These are phyloP conservation scores for Odontomyia ornata DNA, from an alignment of 2,888 invertebrate genomes.

Conservation along the genomic window DNA sequence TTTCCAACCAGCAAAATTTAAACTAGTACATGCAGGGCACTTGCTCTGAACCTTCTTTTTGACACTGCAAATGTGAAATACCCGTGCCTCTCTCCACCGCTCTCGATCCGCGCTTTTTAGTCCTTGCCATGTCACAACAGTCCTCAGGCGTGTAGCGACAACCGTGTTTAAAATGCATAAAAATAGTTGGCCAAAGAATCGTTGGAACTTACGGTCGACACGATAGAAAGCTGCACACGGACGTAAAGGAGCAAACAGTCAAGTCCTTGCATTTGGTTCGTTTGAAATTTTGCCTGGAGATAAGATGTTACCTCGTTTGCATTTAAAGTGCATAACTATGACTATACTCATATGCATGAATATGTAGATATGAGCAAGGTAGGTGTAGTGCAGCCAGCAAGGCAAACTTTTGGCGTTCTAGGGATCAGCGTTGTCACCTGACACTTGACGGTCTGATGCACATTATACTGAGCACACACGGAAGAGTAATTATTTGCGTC, in stretches of 20 bases:
- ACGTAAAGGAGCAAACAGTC: not conserved
- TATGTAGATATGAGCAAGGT: not conserved
- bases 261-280: not conserved
- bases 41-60: constrained; percentile 9
- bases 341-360: not conserved
- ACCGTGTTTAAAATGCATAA: not conserved
- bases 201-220: not conserved
- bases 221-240: not conserved
- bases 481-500: constrained; percentile 43
- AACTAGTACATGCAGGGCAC: not conserved
- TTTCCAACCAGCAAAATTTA: not conserved
- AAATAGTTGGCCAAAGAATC: not conserved
- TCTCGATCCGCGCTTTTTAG: not conserved
- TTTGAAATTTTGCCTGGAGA: constrained; percentile 32
- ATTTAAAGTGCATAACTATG: constrained; percentile 20
- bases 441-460: constrained; percentile 31
- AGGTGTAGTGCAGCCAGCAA: not conserved
- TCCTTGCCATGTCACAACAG: not conserved
- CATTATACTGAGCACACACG: constrained; percentile 22
- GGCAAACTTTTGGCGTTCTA: not conserved
- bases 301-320: constrained; percentile 42
- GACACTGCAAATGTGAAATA: not conserved
- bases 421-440: constrained; percentile 18
- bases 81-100: too few species aligned
- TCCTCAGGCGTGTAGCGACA: not conserved